Conservation (phyloP, 37 sponge, comb jelly and placozoan genomes). For the Cladorhizidae sp. region DNA sequence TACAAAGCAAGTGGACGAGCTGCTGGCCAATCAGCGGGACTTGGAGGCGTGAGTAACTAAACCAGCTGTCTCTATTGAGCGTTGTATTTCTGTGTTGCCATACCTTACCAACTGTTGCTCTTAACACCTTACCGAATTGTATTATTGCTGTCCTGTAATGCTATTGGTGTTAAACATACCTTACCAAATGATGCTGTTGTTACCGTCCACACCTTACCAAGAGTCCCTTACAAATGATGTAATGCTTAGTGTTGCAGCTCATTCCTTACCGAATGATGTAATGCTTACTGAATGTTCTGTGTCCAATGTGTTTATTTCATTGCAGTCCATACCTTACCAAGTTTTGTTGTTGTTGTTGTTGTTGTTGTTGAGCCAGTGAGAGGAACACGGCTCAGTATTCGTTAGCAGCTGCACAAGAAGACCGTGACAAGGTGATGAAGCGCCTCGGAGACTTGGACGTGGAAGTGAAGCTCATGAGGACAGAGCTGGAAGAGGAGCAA, state of each 20-base stretch:
- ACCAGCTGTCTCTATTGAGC: neutral
- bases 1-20: conserved; percentile 41
- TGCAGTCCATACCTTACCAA: neutral
- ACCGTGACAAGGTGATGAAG: conserved; percentile 17
- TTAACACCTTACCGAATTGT: too few relatives aligned
- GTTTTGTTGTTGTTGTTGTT: neutral
- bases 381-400: conserved; percentile 19
- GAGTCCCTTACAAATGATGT: too few relatives aligned
- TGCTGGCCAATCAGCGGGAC: conserved; percentile 24
- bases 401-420: neutral
- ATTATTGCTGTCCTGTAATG: too few relatives aligned
- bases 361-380: conserved; percentile 5
- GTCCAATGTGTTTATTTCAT: too few relatives aligned
- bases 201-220: too few relatives aligned
- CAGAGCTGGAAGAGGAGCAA: conserved; percentile 41
- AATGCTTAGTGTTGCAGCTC: too few relatives aligned
- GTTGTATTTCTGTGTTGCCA: neutral
- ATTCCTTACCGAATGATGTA: too few relatives aligned
- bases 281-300: too few relatives aligned
- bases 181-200: too few relatives aligned
- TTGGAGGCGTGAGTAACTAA: conserved; percentile 17
- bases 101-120: too few relatives aligned
- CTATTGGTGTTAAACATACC: too few relatives aligned
- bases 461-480: conserved; percentile 38
- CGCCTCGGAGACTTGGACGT: conserved; percentile 27